A percentile compares a stretch with the other conserved stretches of the same genome.
Conservation (phyloP, 35 echinoderm and acorn worm genomes). For the Lytechinus pictus region DNA sequence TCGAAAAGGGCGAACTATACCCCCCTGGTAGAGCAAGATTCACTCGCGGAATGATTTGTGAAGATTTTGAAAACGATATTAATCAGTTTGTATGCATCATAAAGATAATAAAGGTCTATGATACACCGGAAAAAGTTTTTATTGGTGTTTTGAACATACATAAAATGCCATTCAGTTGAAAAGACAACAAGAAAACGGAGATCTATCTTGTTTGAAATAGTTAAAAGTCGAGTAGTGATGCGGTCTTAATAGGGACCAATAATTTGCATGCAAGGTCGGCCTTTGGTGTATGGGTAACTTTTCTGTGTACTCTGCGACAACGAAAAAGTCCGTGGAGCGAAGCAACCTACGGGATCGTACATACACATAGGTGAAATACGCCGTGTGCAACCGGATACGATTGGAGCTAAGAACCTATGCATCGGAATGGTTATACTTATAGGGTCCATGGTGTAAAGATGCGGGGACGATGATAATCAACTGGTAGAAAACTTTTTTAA, state of each 20-base stretch:
- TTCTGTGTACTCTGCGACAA: neutral
- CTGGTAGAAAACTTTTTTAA: neutral
- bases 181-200: neutral
- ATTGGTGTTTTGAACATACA: neutral
- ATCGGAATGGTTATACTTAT: slow-evolving; percentile 10
- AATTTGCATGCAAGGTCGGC: slow-evolving; percentile 49
- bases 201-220: neutral
- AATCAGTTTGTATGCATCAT: neutral
- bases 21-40: slow-evolving; percentile 25
- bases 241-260: slow-evolving; percentile 46
- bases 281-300: neutral
- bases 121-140: neutral
- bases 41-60: slow-evolving; percentile 12
- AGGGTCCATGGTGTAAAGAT: neutral
- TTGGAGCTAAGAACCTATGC: neutral
- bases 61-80: neutral
- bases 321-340: neutral
- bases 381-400: slow-evolving; percentile 7
- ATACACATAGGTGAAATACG: neutral
- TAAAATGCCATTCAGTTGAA: neutral
- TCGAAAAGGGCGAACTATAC: slow-evolving; percentile 43
- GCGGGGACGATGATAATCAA: neutral
- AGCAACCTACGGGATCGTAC: neutral
- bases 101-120: neutral
- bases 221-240: neutral